Percentiles rank a stretch among this genome's conserved stretches.
Conservation (phyloP, 2,797 vertebrate species). For the Hippocampus kuda region DNA sequence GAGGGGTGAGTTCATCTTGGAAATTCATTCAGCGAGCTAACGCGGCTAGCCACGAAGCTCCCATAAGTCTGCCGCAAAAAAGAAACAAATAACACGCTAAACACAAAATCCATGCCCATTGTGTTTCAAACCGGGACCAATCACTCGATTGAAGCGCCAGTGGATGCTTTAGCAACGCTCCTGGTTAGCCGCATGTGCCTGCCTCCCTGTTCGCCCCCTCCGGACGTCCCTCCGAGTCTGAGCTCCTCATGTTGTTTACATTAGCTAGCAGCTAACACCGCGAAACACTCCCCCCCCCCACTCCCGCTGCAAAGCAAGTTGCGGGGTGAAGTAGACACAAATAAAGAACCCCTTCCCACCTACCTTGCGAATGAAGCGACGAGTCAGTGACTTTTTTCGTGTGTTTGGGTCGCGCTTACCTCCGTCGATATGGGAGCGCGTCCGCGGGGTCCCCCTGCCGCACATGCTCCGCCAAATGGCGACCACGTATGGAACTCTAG, state of each 20-base stretch:
- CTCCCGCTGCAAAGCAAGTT: background rate
- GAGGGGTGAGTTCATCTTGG: slow-evolving; percentile 56
- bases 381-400: slow-evolving; percentile 9
- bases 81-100: background rate
- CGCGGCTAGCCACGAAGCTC: slow-evolving; percentile 27
- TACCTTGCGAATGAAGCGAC: slow-evolving; percentile 8
- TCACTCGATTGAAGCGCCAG: background rate
- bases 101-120: background rate
- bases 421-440: slow-evolving; percentile 9
- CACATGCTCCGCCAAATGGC: slow-evolving; percentile 54
- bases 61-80: background rate
- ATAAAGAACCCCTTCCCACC: background rate
- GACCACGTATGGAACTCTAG: slow-evolving; percentile 6
- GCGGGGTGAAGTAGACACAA: background rate
- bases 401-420: slow-evolving; percentile 18
- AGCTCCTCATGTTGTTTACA: slow-evolving; percentile 63
- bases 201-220: slow-evolving; percentile 27
- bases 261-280: slow-evolving; percentile 45
- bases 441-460: slow-evolving; percentile 22
- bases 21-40: slow-evolving; percentile 58
- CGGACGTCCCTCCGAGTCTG: slow-evolving; percentile 19
- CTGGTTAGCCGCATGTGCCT: slow-evolving; percentile 51
- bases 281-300: background rate
- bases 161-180: slow-evolving; percentile 5
- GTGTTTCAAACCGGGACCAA: background rate